Evolutionary conservation across 2,797 vertebrate species (phyloP), one percentile per base, ranked within the genome.

Genomic region (Schizothorax lantsangensis): DNA sequence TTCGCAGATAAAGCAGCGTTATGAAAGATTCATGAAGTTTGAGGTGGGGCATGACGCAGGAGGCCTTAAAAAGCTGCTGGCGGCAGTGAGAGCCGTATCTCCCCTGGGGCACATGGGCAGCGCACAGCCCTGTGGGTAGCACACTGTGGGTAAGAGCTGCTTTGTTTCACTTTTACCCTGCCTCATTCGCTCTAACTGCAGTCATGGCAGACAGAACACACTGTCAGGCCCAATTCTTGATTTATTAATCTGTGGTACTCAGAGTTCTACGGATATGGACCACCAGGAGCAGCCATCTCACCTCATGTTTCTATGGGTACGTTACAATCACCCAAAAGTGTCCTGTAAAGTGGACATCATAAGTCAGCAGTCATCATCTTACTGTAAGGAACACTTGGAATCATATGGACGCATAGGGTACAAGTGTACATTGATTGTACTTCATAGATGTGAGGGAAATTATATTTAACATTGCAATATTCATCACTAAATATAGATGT

Each of bases 21-120:
- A 97, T 97, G 94, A 98, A 98, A 97, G 96, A 97, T 97, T 97
- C 94, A 97, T 95, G 93, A 90, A 88, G 95, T 97, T 95, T 95
- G 95, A 95, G 96, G 94, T 94, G 94, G 95, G 94, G 93, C 95
- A 95, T 96, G 96, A 81, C 54, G 95, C 93, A 95, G 94, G 93
- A 91, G 95, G 93, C 95, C 95, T 94, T 95, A 94, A 95, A 95
- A 94, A 96, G 87, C 81, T 68, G 33, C 43, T 21, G 21, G 66
- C 43, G 15, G 59, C 57, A 95, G 93, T 94, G 92, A 93, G 94
- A 96, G 95, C 94, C 94, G 93, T 93, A 93, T 96, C 95, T 94
- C 95, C 94, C 93, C 88, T 88, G 93, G 88, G 96, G 47, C 54
- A 74, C 75, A 68, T 26, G 77, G 64, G 40, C 38, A n/a, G 73